phyloP scores from a whole-genome alignment of 2,797 vertebrate genomes.

The Thamnophis elegans region DNA sequence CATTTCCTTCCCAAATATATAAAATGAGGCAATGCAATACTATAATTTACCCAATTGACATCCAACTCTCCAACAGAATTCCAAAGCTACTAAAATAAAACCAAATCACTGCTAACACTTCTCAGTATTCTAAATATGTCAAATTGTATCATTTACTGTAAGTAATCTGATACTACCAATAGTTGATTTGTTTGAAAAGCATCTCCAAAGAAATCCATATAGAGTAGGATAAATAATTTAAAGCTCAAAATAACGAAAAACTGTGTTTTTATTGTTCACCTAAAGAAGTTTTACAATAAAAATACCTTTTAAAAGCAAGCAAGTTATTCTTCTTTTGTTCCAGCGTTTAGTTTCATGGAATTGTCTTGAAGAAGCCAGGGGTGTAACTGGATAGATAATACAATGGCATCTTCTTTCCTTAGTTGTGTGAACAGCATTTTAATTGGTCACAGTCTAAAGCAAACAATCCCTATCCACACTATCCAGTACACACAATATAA shows the following conservation, averaged over 20 bases:
- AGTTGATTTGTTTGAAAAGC: not conserved
- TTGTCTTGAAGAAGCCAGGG: slow-evolving; percentile 31
- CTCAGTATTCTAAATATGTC: not conserved
- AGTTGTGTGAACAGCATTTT: slow-evolving; percentile 75
- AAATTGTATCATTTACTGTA: not conserved
- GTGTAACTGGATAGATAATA: slow-evolving; percentile 64
- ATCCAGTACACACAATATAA: slow-evolving; percentile 77
- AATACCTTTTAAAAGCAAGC: slow-evolving; percentile 33
- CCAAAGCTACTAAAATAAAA: not conserved
- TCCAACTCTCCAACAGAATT: not conserved
- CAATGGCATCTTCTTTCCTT: slow-evolving; percentile 62
- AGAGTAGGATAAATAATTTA: slow-evolving; percentile 38
- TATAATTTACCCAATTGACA: not conserved
- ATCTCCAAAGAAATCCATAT: slow-evolving; percentile 24
- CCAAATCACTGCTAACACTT: not conserved
- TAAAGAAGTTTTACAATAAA: slow-evolving; percentile 41
- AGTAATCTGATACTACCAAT: not conserved
- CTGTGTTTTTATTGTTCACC: slow-evolving; percentile 35
- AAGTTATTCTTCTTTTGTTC: slow-evolving; percentile 20
- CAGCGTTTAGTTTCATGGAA: slow-evolving; percentile 39
- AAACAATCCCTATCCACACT: slow-evolving; percentile 77
- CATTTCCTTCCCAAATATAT: not conserved
- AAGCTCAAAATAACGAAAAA: slow-evolving; percentile 34
- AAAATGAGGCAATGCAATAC: not conserved
- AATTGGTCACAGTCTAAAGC: slow-evolving; percentile 79